Conservation (phyloP, 2,888 invertebrate genomes). For the Caenorhabditis plicata region DNA sequence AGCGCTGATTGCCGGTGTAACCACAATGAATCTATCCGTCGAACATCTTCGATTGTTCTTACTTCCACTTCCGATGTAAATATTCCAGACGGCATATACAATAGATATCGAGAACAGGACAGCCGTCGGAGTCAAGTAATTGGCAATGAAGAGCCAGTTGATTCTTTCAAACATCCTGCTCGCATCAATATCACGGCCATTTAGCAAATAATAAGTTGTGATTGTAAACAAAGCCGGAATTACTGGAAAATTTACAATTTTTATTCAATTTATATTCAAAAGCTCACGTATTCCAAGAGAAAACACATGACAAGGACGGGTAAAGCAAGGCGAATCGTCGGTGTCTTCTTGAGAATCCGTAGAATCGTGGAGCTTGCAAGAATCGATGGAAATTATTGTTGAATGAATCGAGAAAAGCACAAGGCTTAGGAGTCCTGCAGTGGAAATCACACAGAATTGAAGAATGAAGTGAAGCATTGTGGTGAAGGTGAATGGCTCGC, state of each 20-base stretch:
- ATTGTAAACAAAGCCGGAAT: slow-evolving; percentile 46
- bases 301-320: slow-evolving; percentile 25
- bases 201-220: slow-evolving; percentile 42
- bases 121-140: slow-evolving; percentile 38
- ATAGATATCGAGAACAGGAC: slow-evolving; percentile 36
- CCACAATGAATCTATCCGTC: slow-evolving; percentile 25
- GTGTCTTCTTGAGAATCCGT: too few relatives aligned
- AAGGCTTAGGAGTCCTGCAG: slow-evolving; percentile 27
- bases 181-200: slow-evolving; percentile 29
- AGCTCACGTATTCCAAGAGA: slow-evolving; percentile 22
- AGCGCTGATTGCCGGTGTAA: slow-evolving; percentile 34
- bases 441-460: slow-evolving; percentile 45
- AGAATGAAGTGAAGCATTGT: slow-evolving; percentile 43
- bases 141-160: slow-evolving; percentile 45
- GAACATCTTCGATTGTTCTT: slow-evolving; percentile 32
- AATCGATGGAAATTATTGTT: slow-evolving; percentile 18
- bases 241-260: slow-evolving; percentile 36
- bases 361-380: too few relatives aligned
- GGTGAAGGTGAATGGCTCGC: slow-evolving; percentile 45
- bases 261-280: background rate
- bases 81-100: slow-evolving; percentile 41
- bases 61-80: slow-evolving; percentile 27
- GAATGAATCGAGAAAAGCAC: slow-evolving; percentile 30
- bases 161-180: slow-evolving; percentile 24
- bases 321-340: slow-evolving; percentile 19